phyloP scores from a whole-genome alignment of 2,113 vertebrate species.

The Columbina picui region DNA sequence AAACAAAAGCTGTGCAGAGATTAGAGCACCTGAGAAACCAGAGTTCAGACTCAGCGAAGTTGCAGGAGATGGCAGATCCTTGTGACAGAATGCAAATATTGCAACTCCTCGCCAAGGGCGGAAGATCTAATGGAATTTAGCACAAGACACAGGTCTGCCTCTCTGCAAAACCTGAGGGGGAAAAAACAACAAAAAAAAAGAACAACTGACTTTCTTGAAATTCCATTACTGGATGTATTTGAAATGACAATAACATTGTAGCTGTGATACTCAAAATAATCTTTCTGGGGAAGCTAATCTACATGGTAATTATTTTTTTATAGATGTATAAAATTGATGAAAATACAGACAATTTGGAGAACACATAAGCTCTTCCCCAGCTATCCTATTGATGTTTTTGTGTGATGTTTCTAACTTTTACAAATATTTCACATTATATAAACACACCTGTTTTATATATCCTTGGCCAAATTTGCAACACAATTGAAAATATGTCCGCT shows the following conservation, averaged over 20 bases:
- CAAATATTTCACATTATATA: neutral
- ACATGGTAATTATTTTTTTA: neutral
- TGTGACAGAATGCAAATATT: neutral
- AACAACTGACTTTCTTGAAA: neutral
- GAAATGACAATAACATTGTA: neutral
- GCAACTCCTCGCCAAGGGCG: neutral
- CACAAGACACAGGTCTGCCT: neutral
- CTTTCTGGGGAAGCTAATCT: neutral
- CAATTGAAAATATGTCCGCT: neutral
- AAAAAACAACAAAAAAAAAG: too few relatives aligned
- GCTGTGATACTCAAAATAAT: neutral
- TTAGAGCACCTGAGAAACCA: neutral
- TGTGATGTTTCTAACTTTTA: neutral
- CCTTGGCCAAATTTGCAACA: neutral
- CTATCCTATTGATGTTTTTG: neutral
- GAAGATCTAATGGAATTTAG: neutral
- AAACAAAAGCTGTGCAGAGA: neutral
- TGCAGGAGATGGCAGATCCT: neutral
- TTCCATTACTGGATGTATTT: neutral
- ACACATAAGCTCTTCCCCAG: neutral
- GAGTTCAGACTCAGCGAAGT: neutral
- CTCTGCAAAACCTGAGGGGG: neutral
- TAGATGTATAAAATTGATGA: neutral
- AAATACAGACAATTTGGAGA: neutral
- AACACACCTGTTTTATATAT: neutral